A percentile compares a stretch with the other conserved stretches of the same genome.
phyloP scores from a whole-genome alignment of 2,797 vertebrate genomes.

The Aldrovandia affinis region DNA sequence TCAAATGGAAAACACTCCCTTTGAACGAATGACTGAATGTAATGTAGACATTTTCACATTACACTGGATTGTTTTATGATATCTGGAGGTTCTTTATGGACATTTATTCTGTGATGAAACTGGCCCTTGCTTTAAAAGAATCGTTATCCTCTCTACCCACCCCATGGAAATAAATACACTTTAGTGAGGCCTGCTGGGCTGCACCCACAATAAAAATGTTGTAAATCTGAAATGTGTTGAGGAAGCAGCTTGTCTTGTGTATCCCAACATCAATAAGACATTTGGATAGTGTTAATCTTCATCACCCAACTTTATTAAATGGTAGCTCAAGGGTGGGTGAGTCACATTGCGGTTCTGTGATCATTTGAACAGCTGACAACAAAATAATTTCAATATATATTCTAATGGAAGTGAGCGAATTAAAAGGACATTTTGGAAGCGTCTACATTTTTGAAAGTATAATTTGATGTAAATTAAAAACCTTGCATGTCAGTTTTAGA shows the following conservation, averaged over 20 bases:
- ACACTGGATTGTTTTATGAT: constrained; percentile 58
- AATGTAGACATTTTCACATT: constrained; percentile 60
- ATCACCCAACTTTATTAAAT: background rate
- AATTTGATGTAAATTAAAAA: background rate
- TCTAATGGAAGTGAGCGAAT: background rate
- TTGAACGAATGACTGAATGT: constrained; percentile 60
- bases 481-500: background rate
- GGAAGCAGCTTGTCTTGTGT: background rate
- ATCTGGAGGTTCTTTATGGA: constrained; percentile 62
- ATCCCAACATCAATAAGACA: too few species aligned
- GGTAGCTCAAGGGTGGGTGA: background rate
- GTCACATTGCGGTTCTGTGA: background rate
- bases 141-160: constrained; percentile 34
- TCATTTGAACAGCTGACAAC: background rate
- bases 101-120: constrained; percentile 59
- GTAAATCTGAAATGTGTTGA: background rate
- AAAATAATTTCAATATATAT: background rate
- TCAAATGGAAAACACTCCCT: constrained; percentile 63
- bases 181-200: background rate
- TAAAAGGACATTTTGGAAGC: background rate
- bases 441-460: constrained; percentile 1
- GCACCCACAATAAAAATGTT: background rate
- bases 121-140: constrained; percentile 40
- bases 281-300: background rate
- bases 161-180: constrained; percentile 27